phyloP scores from a whole-genome alignment of 1,140 invertebrate genomes.

The Pararge aegeria region DNA sequence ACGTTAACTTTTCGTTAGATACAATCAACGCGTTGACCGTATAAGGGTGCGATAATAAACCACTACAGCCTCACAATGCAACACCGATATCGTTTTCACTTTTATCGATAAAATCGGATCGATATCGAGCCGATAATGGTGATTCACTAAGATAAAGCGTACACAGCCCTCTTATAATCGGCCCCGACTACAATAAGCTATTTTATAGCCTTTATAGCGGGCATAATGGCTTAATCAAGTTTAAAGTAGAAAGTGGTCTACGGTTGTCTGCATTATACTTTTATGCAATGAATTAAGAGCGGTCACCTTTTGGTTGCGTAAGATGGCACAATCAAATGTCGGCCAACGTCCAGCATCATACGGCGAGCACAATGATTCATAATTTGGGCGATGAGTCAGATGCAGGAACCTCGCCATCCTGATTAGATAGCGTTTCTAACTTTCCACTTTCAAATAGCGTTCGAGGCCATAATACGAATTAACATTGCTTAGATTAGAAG shows the following conservation, averaged over 20 bases:
- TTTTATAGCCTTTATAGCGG: slow-evolving; percentile 52
- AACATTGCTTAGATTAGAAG: slow-evolving; percentile 10
- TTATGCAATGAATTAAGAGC: slow-evolving; percentile 56
- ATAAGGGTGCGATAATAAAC: slow-evolving; percentile 49
- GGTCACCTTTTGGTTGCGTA: slow-evolving; percentile 41
- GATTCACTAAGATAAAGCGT: slow-evolving; percentile 57
- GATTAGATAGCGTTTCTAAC: slow-evolving; percentile 24
- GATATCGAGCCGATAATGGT: slow-evolving; percentile 47
- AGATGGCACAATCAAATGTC: slow-evolving; percentile 31
- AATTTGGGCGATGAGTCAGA: slow-evolving; percentile 33
- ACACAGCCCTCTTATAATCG: slow-evolving; percentile 41
- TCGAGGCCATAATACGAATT: slow-evolving; percentile 10
- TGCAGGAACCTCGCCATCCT: slow-evolving; percentile 23
- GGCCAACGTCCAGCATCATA: slow-evolving; percentile 9
- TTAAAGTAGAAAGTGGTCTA: slow-evolving; percentile 58
- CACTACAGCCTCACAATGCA: slow-evolving; percentile 44
- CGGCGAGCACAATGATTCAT: slow-evolving; percentile 33
- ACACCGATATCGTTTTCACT: slow-evolving; percentile 60
- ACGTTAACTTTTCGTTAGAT: slow-evolving; percentile 45
- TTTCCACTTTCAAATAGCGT: slow-evolving; percentile 24
- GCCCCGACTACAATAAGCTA: slow-evolving; percentile 53
- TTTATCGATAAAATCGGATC: slow-evolving; percentile 60
- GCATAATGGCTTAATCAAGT: slow-evolving; percentile 65
- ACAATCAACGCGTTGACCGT: slow-evolving; percentile 43
- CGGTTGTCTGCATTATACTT: slow-evolving; percentile 44